A percentile compares a stretch with the other conserved stretches of the same genome.
phyloP scores from a whole-genome alignment of 2,113 vertebrate genomes.

The Numenius arquata region DNA sequence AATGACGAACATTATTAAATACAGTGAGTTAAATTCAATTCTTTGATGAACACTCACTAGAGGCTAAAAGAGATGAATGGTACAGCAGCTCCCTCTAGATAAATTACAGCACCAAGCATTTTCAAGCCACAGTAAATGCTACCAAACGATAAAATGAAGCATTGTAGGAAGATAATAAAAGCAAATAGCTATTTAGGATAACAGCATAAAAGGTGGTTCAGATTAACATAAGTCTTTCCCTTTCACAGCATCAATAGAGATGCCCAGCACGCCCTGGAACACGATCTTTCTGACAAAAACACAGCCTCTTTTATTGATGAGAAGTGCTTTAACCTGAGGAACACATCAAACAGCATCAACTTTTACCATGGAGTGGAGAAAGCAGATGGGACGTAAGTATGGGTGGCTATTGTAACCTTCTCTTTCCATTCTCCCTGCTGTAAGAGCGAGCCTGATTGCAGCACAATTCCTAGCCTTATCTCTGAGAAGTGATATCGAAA shows the following conservation, averaged over 20 bases:
- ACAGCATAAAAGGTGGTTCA: neutral
- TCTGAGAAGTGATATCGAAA: neutral
- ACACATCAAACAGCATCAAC: conserved; percentile 39
- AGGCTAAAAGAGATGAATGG: neutral
- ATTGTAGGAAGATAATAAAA: neutral
- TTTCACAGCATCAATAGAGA: conserved; percentile 56
- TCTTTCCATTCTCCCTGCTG: neutral
- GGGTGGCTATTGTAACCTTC: neutral
- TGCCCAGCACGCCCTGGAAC: conserved; percentile 59
- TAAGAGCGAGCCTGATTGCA: neutral
- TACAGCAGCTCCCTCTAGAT: neutral
- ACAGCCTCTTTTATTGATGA: conserved; percentile 62
- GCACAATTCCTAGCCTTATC: neutral
- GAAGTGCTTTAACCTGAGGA: conserved; percentile 65
- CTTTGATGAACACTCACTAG: neutral
- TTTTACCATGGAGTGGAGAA: conserved; percentile 62
- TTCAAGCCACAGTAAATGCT: neutral
- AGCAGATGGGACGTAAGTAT: conserved; percentile 37
- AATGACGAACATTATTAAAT: neutral
- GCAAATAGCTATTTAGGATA: neutral
- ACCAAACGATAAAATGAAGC: neutral
- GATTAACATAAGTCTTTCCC: neutral
- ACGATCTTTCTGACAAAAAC: conserved; percentile 62
- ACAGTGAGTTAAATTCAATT: neutral
- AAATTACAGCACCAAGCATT: neutral